phyloP scores from a whole-genome alignment of 2,797 vertebrate species.

The Octomys mimax region DNA sequence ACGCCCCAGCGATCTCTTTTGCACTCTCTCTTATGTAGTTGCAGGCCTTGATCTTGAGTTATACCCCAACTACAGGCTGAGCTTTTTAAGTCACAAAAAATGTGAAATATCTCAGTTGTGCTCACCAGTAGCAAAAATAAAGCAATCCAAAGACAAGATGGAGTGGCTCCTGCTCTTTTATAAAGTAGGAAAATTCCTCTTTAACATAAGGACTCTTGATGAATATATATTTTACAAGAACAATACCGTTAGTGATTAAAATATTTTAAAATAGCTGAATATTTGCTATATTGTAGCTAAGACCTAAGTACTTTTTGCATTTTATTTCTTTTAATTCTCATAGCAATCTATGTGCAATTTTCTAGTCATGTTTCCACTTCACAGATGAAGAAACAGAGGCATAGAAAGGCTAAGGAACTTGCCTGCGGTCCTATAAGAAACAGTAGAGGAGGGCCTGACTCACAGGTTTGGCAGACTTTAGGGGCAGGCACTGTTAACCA shows the following conservation, averaged over 20 bases:
- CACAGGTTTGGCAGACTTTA: not conserved
- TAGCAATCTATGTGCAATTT: not conserved
- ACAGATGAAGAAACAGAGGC: not conserved
- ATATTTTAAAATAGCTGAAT: not conserved
- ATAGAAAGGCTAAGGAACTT: not conserved
- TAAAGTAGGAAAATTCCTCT: not conserved
- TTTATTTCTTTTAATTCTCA: constrained; percentile 2
- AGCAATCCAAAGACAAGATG: not conserved
- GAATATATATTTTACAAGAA: not conserved
- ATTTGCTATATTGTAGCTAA: not conserved
- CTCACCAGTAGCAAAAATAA: constrained; percentile 46
- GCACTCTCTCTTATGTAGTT: not conserved
- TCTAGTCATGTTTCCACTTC: not conserved
- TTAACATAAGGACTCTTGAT: not conserved
- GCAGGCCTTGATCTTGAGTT: not conserved
- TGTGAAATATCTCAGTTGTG: not conserved
- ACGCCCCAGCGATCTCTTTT: not conserved
- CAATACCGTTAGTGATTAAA: not conserved
- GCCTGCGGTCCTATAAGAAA: not conserved
- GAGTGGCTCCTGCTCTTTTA: not conserved
- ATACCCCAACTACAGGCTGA: not conserved
- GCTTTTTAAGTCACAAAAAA: constrained; percentile 28
- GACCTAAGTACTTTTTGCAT: not conserved
- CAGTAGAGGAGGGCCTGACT: not conserved
- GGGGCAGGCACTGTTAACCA: not conserved